A percentile compares a stretch with the other conserved stretches of the same genome.
These are phyloP conservation scores for Cephonodes hylas DNA, from an alignment of 2,888 invertebrate species.

Conservation along the genomic window DNA sequence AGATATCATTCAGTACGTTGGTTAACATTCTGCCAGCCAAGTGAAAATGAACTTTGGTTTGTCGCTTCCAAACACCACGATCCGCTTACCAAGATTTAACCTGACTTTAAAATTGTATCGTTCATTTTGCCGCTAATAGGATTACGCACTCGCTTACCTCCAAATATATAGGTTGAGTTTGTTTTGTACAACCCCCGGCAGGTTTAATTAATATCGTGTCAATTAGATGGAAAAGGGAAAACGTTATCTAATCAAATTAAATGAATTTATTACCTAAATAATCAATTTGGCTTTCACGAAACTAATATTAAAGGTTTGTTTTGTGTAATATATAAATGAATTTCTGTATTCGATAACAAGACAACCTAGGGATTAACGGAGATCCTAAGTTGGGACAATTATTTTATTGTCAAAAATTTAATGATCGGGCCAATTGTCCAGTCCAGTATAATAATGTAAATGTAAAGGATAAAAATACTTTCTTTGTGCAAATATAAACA, in stretches of 20 bases:
- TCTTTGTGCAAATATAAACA: too few relatives aligned
- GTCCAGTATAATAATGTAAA: too few relatives aligned
- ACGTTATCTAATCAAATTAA: background rate
- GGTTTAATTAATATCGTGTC: constrained; percentile 9
- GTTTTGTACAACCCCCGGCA: background rate
- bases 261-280: background rate
- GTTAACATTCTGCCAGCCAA: constrained; percentile 9
- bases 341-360: too few relatives aligned
- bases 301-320: background rate
- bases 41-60: constrained; percentile 16
- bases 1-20: constrained; percentile 11
- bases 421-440: too few relatives aligned
- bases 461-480: too few relatives aligned
- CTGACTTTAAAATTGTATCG: constrained; percentile 8
- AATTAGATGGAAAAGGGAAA: background rate
- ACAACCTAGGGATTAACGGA: too few relatives aligned
- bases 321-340: too few relatives aligned
- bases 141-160: constrained; percentile 5
- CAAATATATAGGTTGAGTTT: background rate
- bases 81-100: constrained; percentile 2
- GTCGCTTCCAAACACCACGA: constrained; percentile 1
- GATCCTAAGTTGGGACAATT: too few relatives aligned
- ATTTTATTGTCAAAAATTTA: too few relatives aligned
- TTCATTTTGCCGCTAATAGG: constrained; percentile 2
- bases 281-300: background rate